These are phyloP conservation scores for Bungarus multicinctus DNA, from an alignment of 2,113 vertebrate genomes.

Conservation along the genomic window DNA sequence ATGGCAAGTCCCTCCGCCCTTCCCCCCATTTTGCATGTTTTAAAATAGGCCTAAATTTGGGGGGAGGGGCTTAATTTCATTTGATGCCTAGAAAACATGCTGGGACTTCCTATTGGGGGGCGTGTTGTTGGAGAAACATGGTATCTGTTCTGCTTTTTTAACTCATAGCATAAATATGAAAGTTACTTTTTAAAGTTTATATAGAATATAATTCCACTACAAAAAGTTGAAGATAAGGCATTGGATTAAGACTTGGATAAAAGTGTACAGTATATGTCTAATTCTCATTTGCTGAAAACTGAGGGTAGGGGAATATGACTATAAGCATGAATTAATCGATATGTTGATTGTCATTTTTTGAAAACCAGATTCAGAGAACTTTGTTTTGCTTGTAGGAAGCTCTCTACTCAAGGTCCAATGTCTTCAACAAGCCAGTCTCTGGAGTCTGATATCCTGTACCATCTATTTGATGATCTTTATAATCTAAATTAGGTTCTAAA, in stretches of 20 bases:
- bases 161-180: neutral
- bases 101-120: no score
- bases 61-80: no score
- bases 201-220: neutral
- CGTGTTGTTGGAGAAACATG: no score
- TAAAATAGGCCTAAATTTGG: no score
- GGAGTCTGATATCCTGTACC: neutral
- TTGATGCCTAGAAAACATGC: no score
- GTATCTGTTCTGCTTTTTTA: neutral
- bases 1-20: no score
- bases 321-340: neutral
- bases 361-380: neutral
- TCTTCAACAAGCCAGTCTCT: neutral
- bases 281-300: neutral
- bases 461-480: neutral
- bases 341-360: neutral
- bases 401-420: neutral
- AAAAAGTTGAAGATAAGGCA: neutral
- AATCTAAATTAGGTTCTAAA: neutral
- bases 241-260: neutral
- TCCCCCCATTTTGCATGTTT: no score
- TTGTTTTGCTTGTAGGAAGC: neutral
- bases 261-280: neutral
- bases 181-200: neutral
- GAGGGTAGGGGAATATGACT: neutral